These are phyloP conservation scores for Amorpha juglandis DNA, from an alignment of 2,888 invertebrate species.

Conservation along the genomic window DNA sequence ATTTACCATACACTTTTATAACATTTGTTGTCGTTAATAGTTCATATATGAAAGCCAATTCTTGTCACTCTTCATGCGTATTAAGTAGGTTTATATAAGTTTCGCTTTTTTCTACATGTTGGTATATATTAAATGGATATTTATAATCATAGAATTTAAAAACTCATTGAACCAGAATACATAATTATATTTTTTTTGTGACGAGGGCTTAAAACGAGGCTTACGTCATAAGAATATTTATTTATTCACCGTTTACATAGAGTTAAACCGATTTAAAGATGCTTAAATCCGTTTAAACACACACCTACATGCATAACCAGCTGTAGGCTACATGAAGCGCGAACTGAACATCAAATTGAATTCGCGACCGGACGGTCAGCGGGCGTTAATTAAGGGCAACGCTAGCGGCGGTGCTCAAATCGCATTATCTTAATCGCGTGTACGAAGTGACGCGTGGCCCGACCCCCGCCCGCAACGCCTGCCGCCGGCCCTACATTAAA, in stretches of 20 bases:
- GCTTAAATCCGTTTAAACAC: too few species aligned
- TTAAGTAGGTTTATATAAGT: not conserved
- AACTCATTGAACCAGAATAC: too few species aligned
- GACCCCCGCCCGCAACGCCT: conserved; percentile 5
- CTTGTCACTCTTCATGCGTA: not conserved
- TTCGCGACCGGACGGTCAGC: conserved; percentile 12
- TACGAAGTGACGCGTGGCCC: conserved; percentile 57
- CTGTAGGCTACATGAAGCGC: not conserved
- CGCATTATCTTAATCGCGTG: conserved; percentile 61
- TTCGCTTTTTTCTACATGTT: not conserved
- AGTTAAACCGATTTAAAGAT: too few species aligned
- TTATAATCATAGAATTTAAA: too few species aligned
- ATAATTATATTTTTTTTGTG: too few species aligned
- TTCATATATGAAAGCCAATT: not conserved
- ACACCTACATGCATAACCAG: too few species aligned
- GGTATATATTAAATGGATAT: not conserved
- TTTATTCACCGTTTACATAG: too few species aligned
- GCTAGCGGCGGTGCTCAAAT: conserved; percentile 46
- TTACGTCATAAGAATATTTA: too few species aligned
- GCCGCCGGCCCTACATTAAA: conserved; percentile 19
- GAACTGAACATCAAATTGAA: conserved; percentile 23
- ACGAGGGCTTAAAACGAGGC: too few species aligned
- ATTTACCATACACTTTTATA: conserved; percentile 19
- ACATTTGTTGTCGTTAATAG: conserved; percentile 4
- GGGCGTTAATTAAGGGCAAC: conserved; percentile 24